Percentiles rank a stretch among this genome's conserved stretches.
Evolutionary conservation across 1,140 invertebrate species (phyloP).

Genomic region (Drosophila watanabei): DNA sequence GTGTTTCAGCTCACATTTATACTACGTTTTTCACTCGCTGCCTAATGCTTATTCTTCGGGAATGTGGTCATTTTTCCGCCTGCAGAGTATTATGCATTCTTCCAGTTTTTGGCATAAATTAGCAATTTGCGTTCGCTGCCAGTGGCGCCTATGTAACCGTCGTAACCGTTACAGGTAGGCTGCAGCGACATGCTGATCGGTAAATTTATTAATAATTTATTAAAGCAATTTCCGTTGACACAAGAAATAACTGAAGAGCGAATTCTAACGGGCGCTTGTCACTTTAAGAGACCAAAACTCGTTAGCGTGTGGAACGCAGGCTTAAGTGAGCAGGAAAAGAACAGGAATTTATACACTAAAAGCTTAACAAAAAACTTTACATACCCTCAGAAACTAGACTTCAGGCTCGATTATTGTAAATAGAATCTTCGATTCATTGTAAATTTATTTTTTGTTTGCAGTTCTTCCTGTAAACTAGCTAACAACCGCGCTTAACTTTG

Average conservation of each 20-base stretch:
- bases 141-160: conserved; percentile 35
- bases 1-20: background rate
- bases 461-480: background rate
- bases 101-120: conserved; percentile 43
- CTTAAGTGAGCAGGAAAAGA: background rate
- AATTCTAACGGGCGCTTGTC: conserved; percentile 68
- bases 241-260: conserved; percentile 32
- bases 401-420: background rate
- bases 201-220: conserved; percentile 79
- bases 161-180: conserved; percentile 48
- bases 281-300: conserved; percentile 48
- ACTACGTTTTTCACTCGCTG: background rate
- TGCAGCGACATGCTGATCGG: conserved; percentile 63
- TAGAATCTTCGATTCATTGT: no score
- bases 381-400: background rate
- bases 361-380: background rate
- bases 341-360: background rate
- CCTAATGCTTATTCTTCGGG: background rate
- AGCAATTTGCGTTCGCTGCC: conserved; percentile 28
- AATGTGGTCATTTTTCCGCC: conserved; percentile 18
- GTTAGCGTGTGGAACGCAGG: conserved; percentile 34
- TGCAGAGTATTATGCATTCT: conserved; percentile 2
- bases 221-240: conserved; percentile 75
- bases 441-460: no score
- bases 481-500: background rate